Base-by-base conservation (phyloP, 2,113 vertebrate genomes). In the Heloderma charlesbogerti region DNA sequence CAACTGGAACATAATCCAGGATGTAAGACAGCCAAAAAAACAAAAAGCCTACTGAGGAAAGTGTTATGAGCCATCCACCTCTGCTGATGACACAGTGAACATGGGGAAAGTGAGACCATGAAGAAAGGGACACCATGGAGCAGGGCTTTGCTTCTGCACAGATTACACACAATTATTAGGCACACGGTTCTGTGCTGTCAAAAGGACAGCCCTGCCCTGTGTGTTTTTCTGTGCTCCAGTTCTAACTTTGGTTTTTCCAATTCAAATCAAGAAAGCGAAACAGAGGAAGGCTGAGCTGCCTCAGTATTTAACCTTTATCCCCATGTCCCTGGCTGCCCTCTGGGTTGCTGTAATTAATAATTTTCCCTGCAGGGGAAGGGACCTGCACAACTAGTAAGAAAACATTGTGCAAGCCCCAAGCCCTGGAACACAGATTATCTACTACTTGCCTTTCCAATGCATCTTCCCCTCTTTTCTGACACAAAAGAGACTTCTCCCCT, bases 261-360 rank as follows among this genome's bases (percentile, higher is more conserved):
- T 31, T 81, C 48, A 29, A 45, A 86, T 13, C 15, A 16, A 57
- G 71, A 45, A 34, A 40, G 37, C 18, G 43, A 37, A 74, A 63
- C 78, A 37, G 57, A 66, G 27, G 85, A 57, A 60, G 78, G 48
- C 37, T 43, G 45, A 48, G 63, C 7, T 34, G 20, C 29, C 60
- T 54, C 60, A 57, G 31, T 16, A 22, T 57, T 20, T 87, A 77
- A 90, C 88, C 71, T 87, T 87, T 87, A 92, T 45, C 78, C 75
- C 84, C 9, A 20, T 78, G 88, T 69, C 85, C 86, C 79, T 0
- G 7, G 13, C 69, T 90, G 71, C 60, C 63, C 60, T 89, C 12
- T 34, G 60, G 88, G 31, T 9, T 77, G n/a, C 45, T 78, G 12
- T 27, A 75, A 54, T 43, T 81, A 87, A 43, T 74, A 45, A 87